These are phyloP conservation scores for Mirza zaza DNA, from an alignment of 2,113 vertebrate species.

Conservation along the genomic window DNA sequence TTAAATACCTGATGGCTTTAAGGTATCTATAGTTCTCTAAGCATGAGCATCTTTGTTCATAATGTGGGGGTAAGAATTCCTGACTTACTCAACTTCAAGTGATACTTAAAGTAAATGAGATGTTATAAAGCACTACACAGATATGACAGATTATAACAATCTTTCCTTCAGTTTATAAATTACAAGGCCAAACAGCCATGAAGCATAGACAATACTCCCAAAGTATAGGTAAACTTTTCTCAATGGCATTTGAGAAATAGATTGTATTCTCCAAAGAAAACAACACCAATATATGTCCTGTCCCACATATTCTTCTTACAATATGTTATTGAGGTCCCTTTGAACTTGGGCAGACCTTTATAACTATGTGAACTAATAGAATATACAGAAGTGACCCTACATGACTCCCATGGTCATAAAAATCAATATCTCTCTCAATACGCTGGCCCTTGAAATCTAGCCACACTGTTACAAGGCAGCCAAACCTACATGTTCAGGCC, in stretches of 20 bases:
- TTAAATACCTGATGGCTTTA: background rate
- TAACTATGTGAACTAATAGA: background rate
- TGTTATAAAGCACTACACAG: background rate
- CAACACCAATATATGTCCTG: too few species aligned
- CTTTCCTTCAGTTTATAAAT: background rate
- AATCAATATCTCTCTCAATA: background rate
- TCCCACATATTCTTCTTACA: background rate
- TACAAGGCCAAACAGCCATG: background rate
- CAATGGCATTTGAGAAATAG: background rate
- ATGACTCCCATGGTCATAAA: background rate
- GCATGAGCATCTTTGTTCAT: background rate
- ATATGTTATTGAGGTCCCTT: background rate
- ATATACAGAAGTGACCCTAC: background rate
- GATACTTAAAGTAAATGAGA: background rate
- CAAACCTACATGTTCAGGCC: background rate
- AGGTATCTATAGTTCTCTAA: background rate
- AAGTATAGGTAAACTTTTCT: background rate
- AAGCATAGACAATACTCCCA: background rate
- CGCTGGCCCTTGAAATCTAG: background rate
- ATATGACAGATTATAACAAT: background rate
- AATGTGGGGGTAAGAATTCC: background rate
- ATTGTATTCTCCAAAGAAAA: background rate
- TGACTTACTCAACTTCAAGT: slow-evolving; percentile 22
- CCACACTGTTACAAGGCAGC: background rate
- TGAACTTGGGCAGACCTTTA: background rate